These are phyloP conservation scores for Phalacrocorax pelagicus DNA, from an alignment of 2,113 vertebrate genomes.

Conservation along the genomic window DNA sequence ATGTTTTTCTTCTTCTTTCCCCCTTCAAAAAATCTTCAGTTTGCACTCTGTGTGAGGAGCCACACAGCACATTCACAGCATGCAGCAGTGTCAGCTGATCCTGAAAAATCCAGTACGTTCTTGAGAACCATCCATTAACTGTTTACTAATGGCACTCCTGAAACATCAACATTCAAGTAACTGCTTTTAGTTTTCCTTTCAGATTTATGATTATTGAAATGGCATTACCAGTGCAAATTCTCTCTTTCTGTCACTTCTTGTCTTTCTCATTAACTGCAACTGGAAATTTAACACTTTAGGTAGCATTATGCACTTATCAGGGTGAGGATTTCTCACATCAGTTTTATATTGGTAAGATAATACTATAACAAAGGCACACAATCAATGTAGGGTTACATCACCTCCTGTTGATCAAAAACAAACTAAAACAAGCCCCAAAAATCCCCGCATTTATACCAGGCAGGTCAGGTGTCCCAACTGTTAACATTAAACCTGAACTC, in stretches of 20 bases:
- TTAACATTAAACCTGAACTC: not conserved
- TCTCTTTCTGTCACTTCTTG: not conserved
- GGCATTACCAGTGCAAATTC: not conserved
- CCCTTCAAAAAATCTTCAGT: not conserved
- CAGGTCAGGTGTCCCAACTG: not conserved
- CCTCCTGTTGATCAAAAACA: not conserved
- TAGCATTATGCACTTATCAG: not conserved
- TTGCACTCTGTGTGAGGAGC: not conserved
- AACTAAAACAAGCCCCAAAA: not conserved
- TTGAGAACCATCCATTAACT: not conserved
- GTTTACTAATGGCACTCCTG: not conserved
- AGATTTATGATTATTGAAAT: not conserved
- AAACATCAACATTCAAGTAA: not conserved
- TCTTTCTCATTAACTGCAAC: not conserved
- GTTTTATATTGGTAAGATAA: not conserved
- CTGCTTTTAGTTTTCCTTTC: not conserved
- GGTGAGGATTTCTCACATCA: not conserved
- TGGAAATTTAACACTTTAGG: not conserved
- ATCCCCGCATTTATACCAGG: not conserved
- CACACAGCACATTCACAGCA: not conserved
- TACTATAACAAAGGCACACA: not conserved
- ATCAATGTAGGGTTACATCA: not conserved
- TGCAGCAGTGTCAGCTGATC: not conserved
- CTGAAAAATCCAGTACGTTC: not conserved
- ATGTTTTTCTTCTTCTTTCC: not conserved